A percentile compares a stretch with the other conserved stretches of the same genome.
Conservation (phyloP, 92 coral and sea anemone genomes). For the Epizoanthus ramosus region DNA sequence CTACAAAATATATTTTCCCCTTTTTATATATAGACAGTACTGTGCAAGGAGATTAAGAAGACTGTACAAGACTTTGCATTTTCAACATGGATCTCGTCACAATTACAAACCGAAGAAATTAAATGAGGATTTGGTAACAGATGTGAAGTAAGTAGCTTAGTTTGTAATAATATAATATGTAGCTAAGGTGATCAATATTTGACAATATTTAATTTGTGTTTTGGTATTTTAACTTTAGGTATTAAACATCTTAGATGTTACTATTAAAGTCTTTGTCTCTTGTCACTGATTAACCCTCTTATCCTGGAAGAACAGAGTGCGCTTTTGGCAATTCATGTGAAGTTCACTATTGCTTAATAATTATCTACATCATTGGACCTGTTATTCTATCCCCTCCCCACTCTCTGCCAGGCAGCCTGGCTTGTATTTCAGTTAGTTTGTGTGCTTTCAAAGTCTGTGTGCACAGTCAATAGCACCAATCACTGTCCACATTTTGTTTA, state of each 20-base stretch:
- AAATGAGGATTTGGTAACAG: constrained; percentile 79
- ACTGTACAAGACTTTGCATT: constrained; percentile 93
- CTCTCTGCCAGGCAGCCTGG: neutral
- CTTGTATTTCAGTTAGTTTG: neutral
- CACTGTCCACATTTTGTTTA: constrained; percentile 10
- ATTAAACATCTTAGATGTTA: neutral
- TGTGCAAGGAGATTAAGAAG: constrained; percentile 92
- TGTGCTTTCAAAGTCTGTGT: too few species aligned
- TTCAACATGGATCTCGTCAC: constrained; percentile 92
- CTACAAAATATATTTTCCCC: too few species aligned
- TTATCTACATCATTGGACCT: too few species aligned
- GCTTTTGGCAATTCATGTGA: too few species aligned
- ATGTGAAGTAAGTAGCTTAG: constrained; percentile 79
- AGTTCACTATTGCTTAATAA: too few species aligned
- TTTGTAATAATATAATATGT: neutral
- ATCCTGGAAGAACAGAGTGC: too few species aligned
- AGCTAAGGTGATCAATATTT: neutral
- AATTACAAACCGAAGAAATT: constrained; percentile 89
- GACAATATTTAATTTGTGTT: neutral
- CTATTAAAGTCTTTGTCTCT: neutral
- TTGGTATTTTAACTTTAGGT: too few species aligned
- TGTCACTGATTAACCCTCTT: neutral
- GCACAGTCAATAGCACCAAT: too few species aligned
- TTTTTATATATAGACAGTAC: constrained; percentile 70
- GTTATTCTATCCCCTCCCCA: too few species aligned